These are phyloP conservation scores for Rhagoletis zephyria DNA, from an alignment of 1,140 invertebrate genomes.

Conservation along the genomic window DNA sequence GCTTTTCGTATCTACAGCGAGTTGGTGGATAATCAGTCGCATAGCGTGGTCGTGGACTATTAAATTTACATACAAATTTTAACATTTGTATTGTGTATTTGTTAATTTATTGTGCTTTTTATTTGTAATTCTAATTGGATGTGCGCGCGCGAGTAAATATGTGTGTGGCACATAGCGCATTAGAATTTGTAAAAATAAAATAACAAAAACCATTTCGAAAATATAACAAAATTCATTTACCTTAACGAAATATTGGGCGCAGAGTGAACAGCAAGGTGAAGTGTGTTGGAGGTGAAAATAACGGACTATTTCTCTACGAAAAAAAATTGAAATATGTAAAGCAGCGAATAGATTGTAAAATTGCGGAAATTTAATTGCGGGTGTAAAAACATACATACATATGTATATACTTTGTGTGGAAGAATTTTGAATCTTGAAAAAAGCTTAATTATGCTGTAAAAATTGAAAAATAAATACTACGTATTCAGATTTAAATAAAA, in stretches of 20 bases:
- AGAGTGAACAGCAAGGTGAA: slow-evolving; percentile 30
- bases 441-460: too few species aligned
- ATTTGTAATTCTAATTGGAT: slow-evolving; percentile 48
- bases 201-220: not conserved
- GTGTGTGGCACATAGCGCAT: slow-evolving; percentile 35
- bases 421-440: not conserved
- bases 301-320: not conserved
- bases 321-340: not conserved
- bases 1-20: slow-evolving; percentile 51
- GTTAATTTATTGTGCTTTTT: slow-evolving; percentile 46
- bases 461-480: too few species aligned
- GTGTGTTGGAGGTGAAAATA: not conserved
- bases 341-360: too few species aligned
- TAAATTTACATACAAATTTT: not conserved
- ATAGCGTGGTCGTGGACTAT: not conserved
- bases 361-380: too few species aligned
- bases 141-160: not conserved
- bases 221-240: not conserved
- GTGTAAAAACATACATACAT: not conserved
- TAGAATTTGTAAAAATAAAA: slow-evolving; percentile 17
- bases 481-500: not conserved
- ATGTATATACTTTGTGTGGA: not conserved
- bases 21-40: slow-evolving; percentile 20
- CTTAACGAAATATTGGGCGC: not conserved
- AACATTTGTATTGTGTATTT: slow-evolving; percentile 6